Evolutionary conservation across 1,140 invertebrate genomes (phyloP).

Genomic region (Melitaea cinxia): DNA sequence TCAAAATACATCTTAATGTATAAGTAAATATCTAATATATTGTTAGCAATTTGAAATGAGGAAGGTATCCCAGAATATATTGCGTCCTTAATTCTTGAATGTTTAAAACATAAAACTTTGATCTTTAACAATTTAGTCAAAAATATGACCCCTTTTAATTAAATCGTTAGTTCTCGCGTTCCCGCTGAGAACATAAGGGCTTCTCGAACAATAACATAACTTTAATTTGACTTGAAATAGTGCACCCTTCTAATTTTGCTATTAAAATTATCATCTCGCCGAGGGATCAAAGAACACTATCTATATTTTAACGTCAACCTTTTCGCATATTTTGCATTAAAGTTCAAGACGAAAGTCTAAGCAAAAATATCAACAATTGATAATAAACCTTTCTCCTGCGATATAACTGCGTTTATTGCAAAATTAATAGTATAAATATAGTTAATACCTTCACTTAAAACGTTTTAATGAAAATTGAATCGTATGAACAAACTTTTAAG

Average conservation of each 20-base stretch:
- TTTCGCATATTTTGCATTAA: conserved; percentile 53
- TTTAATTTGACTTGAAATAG: conserved; percentile 71
- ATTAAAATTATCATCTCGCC: conserved; percentile 71
- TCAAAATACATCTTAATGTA: conserved; percentile 28
- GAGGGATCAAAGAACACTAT: conserved; percentile 73
- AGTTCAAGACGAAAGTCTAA: conserved; percentile 55
- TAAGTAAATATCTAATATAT: neutral
- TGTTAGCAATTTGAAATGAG: neutral
- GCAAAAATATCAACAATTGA: conserved; percentile 35
- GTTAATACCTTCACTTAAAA: conserved; percentile 40
- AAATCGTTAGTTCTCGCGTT: conserved; percentile 39
- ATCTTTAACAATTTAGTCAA: conserved; percentile 14
- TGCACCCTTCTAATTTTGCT: conserved; percentile 67
- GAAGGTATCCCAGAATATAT: too few relatives aligned
- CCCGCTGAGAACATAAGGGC: conserved; percentile 48
- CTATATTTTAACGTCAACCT: conserved; percentile 63
- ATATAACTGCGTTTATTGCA: conserved; percentile 57
- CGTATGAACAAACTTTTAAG: conserved; percentile 12
- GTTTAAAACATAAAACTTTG: conserved; percentile 1
- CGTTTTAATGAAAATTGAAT: conserved; percentile 32
- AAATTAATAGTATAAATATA: conserved; percentile 43
- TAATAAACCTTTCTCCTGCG: conserved; percentile 52
- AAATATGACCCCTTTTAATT: conserved; percentile 44
- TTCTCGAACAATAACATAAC: conserved; percentile 65
- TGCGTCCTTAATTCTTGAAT: neutral